Evolutionary conservation across 2,888 invertebrate species (phyloP).

Genomic region (Lacanobia wlatinum): DNA sequence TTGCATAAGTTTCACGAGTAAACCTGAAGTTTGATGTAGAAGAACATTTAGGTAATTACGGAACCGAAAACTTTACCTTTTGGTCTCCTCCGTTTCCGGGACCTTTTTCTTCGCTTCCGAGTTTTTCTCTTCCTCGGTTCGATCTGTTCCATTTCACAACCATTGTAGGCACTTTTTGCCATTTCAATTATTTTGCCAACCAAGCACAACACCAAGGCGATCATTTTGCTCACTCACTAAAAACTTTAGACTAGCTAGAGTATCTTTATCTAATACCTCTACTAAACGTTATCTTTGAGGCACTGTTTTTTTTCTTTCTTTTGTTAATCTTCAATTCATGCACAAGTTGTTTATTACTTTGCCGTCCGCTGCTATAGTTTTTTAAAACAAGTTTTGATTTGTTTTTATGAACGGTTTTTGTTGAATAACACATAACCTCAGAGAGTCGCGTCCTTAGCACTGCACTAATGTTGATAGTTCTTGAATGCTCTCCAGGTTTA

Average conservation of each 20-base stretch:
- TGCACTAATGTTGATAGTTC: slow-evolving; percentile 67
- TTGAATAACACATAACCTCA: slow-evolving; percentile 74
- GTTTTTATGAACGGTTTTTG: slow-evolving; percentile 57
- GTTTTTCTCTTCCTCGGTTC: slow-evolving; percentile 39
- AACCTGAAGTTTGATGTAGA: slow-evolving; percentile 15
- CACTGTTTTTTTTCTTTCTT: slow-evolving; percentile 75
- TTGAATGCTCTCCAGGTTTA: slow-evolving; percentile 63
- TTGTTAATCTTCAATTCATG: slow-evolving; percentile 73
- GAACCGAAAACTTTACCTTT: slow-evolving; percentile 65
- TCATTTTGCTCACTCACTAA: slow-evolving; percentile 76
- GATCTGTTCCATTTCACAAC: slow-evolving; percentile 51
- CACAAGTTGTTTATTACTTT: slow-evolving; percentile 65
- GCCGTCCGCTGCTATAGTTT: slow-evolving; percentile 51
- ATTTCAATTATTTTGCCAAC: slow-evolving; percentile 80
- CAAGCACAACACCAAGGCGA: slow-evolving; percentile 81
- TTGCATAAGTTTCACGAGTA: slow-evolving; percentile 10
- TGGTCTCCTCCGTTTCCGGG: slow-evolving; percentile 67
- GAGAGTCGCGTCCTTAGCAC: slow-evolving; percentile 62
- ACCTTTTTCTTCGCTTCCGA: slow-evolving; percentile 60
- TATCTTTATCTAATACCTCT: slow-evolving; percentile 60
- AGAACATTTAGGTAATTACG: slow-evolving; percentile 7
- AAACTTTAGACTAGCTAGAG: slow-evolving; percentile 48
- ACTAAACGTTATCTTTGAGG: slow-evolving; percentile 61
- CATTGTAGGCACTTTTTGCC: slow-evolving; percentile 68
- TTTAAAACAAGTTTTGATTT: slow-evolving; percentile 60